Percentiles rank a stretch among this genome's conserved stretches.
phyloP scores from a whole-genome alignment of 2,888 invertebrate species.

The Camponotus fellah region DNA sequence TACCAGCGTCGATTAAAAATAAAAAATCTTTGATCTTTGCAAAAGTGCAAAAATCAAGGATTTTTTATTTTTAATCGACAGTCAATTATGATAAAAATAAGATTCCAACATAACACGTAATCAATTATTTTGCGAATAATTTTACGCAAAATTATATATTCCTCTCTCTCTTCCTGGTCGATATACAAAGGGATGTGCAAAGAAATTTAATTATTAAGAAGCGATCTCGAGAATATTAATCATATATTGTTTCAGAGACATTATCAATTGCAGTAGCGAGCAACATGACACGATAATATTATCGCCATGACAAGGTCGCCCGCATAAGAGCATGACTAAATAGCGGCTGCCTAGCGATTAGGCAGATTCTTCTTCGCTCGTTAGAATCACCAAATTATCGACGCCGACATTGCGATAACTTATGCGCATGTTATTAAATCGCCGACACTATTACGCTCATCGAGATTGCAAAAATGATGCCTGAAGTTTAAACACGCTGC shows the following conservation, averaged over 20 bases:
- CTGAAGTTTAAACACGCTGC: conserved; percentile 11
- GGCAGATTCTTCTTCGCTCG: conserved; percentile 36
- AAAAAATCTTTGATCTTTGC: too few species aligned
- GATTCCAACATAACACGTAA: neutral
- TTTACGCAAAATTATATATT: neutral
- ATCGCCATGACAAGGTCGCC: conserved; percentile 36
- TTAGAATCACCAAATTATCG: conserved; percentile 29
- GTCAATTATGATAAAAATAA: too few species aligned
- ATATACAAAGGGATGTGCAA: neutral
- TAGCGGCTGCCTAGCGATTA: conserved; percentile 29
- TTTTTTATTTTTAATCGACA: too few species aligned
- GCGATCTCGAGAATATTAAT: neutral
- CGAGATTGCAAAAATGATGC: neutral
- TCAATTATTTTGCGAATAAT: neutral
- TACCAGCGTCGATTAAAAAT: neutral
- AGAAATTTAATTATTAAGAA: neutral
- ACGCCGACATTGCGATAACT: conserved; percentile 19
- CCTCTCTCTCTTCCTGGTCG: neutral
- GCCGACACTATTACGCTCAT: neutral
- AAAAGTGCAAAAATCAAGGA: neutral
- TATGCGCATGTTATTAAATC: conserved; percentile 4
- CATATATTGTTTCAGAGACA: neutral
- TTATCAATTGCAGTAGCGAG: conserved; percentile 29
- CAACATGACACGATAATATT: conserved; percentile 18
- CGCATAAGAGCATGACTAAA: conserved; percentile 36